Percentiles rank a stretch among this genome's conserved stretches.
These are phyloP conservation scores for Astyanax mexicanus DNA, from an alignment of 2,797 vertebrate species.

Conservation along the genomic window DNA sequence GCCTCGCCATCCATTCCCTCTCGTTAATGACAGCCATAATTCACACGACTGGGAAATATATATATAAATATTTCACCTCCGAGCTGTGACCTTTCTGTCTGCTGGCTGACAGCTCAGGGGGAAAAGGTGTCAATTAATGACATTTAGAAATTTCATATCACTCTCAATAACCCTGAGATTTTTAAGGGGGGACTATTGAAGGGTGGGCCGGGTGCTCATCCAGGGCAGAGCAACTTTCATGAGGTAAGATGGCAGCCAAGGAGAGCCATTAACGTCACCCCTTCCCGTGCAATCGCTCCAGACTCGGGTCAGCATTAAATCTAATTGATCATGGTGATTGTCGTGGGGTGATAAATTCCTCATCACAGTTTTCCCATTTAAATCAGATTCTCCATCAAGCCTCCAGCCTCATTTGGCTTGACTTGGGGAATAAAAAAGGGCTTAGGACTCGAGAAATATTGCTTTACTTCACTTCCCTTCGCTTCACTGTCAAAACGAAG, in stretches of 20 bases:
- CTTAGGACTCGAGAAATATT: conserved; percentile 4
- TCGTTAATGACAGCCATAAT: conserved; percentile 83
- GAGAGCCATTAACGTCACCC: conserved; percentile 73
- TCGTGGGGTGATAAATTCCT: conserved; percentile 69
- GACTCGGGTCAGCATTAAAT: conserved; percentile 70
- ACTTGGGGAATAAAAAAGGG: background rate
- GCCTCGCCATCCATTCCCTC: conserved; percentile 78
- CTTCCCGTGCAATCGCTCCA: conserved; percentile 72
- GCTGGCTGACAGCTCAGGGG: conserved; percentile 75
- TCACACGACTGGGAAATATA: conserved; percentile 75
- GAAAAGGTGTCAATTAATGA: conserved; percentile 86
- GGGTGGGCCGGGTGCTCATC: conserved; percentile 44
- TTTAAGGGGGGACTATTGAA: conserved; percentile 70
- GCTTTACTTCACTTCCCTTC: background rate
- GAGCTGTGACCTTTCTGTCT: conserved; percentile 82
- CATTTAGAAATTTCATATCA: conserved; percentile 84
- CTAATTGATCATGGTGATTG: conserved; percentile 69
- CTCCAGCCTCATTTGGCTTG: conserved; percentile 30
- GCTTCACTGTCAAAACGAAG: background rate
- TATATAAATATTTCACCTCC: conserved; percentile 75
- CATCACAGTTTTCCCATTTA: conserved; percentile 59
- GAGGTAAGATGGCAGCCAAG: conserved; percentile 53
- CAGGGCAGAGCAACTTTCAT: conserved; percentile 44
- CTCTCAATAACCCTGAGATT: conserved; percentile 79
- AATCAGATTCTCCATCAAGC: conserved; percentile 49